Evolutionary conservation across 2,113 vertebrate genomes (phyloP), one percentile per base, ranked within the genome.

Genomic region (Bothrops jararaca): DNA sequence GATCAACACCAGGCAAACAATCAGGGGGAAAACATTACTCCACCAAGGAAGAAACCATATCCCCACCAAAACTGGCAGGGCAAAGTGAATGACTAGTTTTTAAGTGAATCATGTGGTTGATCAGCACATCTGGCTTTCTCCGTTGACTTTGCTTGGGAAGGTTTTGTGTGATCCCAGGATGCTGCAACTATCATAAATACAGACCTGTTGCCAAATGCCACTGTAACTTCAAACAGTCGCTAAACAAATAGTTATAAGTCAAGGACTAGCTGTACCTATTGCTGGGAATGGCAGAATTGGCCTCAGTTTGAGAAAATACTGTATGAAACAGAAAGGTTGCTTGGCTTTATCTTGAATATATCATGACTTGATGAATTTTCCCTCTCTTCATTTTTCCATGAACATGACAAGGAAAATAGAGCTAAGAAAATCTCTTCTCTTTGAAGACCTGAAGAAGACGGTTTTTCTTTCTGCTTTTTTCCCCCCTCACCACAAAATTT

Each of bases 271-370:
- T 69, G 88, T 26, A 3, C 60, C 64, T 26, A 18, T 45, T 54
- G 48, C 20, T 86, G 50, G 23, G n/a, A 54, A 1, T n/a, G 86
- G 95, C 94, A 90, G 91, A 95, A 95, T 74, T 13, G 92, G 53
- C 53, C 89, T 92, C 90, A 1, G 60, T 92, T 92, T 92, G 80
- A 48, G 50, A 29, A 42, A 22, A 80, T 42, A 8, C 74, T 80
- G 20, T 10, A 42, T 34, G 39, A 29, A 60, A 90, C 93, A 0
- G 24, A 91, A 91, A 74, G 2, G 74, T 92, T 48, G 95, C 94
- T 95, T 94, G 91, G 95, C 95, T 95, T 94, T 60, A 52, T 95
- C 91, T 94, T 94, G 34, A 92, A 13, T 85, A 39, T 11, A 89
- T 7, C 13, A 90, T 85, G 85, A 94, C 42, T 94, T 94, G 24